These are phyloP conservation scores for Exephanes ischioxanthus DNA, from an alignment of 2,888 invertebrate genomes.

Conservation along the genomic window DNA sequence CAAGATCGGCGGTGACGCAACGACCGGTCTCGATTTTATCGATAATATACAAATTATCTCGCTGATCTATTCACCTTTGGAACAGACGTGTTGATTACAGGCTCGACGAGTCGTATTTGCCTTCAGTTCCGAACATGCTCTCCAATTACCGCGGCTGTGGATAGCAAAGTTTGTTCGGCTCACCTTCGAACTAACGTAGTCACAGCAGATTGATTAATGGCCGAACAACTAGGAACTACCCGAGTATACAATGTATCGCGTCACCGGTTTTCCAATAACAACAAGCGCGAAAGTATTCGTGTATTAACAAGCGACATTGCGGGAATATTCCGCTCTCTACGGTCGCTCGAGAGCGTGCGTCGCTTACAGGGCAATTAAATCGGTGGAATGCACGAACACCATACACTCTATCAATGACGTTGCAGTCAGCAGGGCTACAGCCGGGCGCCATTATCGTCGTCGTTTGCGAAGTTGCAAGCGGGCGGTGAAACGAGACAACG, in stretches of 20 bases:
- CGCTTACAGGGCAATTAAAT: conserved; percentile 70
- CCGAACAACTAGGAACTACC: not conserved
- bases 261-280: not conserved
- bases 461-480: not conserved
- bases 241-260: not conserved
- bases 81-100: conserved; percentile 16
- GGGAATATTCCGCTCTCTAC: conserved; percentile 22
- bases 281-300: not conserved
- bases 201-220: not conserved
- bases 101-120: not conserved
- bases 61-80: not conserved
- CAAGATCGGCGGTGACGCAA: conserved; percentile 49
- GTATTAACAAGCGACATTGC: conserved; percentile 30
- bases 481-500: conserved; percentile 36
- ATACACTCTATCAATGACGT: conserved; percentile 68
- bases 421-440: conserved; percentile 35
- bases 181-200: not conserved
- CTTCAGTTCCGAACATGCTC: not conserved
- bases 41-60: not conserved
- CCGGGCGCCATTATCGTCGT: conserved; percentile 53
- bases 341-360: not conserved
- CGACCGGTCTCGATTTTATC: conserved; percentile 6
- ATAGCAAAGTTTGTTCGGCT: not conserved
- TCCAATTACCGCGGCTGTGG: not conserved
- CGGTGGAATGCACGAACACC: conserved; percentile 69